phyloP scores from a whole-genome alignment of 1,140 invertebrate species.

The Zaprionus camerounensis region DNA sequence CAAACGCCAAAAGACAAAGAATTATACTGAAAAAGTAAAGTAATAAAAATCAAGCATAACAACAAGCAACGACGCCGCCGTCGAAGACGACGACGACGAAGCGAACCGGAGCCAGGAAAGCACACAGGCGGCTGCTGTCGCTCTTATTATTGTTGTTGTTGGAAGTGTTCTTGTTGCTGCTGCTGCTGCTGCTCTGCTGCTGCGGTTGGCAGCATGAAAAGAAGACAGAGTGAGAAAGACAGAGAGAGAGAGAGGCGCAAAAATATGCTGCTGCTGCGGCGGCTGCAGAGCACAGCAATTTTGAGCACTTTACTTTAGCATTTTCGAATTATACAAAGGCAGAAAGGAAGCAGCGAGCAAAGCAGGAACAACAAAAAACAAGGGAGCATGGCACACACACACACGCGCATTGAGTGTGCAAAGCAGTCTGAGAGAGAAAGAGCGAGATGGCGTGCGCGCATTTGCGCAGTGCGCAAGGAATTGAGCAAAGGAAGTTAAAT shows the following conservation, averaged over 20 bases:
- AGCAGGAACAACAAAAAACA: conserved; percentile 63
- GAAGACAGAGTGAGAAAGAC: background rate
- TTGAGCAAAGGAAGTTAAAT: conserved; percentile 49
- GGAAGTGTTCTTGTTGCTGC: conserved; percentile 13
- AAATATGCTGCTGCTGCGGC: conserved; percentile 41
- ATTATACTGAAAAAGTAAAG: conserved; percentile 73
- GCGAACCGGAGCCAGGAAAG: conserved; percentile 49
- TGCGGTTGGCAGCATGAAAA: conserved; percentile 14
- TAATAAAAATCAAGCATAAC: conserved; percentile 65
- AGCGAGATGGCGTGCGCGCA: conserved; percentile 22
- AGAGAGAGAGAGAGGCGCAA: conserved; percentile 13
- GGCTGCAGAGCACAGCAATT: conserved; percentile 48
- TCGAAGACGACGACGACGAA: conserved; percentile 28
- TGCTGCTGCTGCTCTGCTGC: conserved; percentile 17
- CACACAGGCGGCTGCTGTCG: conserved; percentile 40
- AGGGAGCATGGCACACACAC: conserved; percentile 42
- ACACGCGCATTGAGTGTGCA: conserved; percentile 6
- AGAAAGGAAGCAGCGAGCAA: conserved; percentile 56
- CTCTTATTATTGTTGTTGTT: conserved; percentile 10
- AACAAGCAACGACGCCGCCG: conserved; percentile 39
- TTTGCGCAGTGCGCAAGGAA: conserved; percentile 43
- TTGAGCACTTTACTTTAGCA: conserved; percentile 65
- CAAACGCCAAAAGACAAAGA: conserved; percentile 72
- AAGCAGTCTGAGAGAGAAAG: conserved; percentile 3
- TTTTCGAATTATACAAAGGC: conserved; percentile 52